A percentile compares a stretch with the other conserved stretches of the same genome.
Conservation (phyloP, 1,140 invertebrate species). For the Drosophila watanabei region DNA sequence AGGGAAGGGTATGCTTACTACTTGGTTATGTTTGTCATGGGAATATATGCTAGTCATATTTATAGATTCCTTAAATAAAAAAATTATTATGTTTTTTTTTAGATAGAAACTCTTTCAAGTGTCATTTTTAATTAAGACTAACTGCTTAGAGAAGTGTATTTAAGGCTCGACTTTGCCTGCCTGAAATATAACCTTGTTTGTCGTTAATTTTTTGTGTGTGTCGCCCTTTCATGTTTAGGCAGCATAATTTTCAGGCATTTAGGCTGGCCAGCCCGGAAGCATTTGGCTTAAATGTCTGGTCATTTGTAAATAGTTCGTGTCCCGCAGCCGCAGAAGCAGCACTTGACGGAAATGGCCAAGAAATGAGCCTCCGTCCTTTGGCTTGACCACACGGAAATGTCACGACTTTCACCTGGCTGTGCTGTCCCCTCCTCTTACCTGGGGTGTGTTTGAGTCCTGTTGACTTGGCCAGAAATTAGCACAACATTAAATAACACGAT, state of each 20-base stretch:
- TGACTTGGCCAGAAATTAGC: conserved; percentile 76
- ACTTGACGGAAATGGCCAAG: conserved; percentile 83
- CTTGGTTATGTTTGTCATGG: neutral
- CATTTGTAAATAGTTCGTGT: conserved; percentile 83
- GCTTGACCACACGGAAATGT: conserved; percentile 62
- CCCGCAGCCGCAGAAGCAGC: conserved; percentile 53
- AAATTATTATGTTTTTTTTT: too few relatives aligned
- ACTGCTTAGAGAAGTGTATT: conserved; percentile 23
- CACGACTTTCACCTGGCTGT: conserved; percentile 73
- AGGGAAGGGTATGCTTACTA: neutral
- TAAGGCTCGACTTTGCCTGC: neutral
- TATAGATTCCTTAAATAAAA: neutral
- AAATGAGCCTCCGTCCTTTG: conserved; percentile 60
- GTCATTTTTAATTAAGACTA: neutral
- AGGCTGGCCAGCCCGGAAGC: conserved; percentile 71
- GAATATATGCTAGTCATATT: neutral
- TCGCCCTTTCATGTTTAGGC: conserved; percentile 68
- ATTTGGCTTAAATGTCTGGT: conserved; percentile 83
- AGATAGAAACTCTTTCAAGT: rapidly evolving
- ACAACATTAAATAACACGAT: conserved; percentile 85
- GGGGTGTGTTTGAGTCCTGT: conserved; percentile 44
- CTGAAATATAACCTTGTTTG: neutral
- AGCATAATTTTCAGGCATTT: conserved; percentile 81
- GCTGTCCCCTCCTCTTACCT: neutral
- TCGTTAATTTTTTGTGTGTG: conserved; percentile 41